phyloP scores from a whole-genome alignment of 2,113 vertebrate genomes.

The Sigmodon hispidus region DNA sequence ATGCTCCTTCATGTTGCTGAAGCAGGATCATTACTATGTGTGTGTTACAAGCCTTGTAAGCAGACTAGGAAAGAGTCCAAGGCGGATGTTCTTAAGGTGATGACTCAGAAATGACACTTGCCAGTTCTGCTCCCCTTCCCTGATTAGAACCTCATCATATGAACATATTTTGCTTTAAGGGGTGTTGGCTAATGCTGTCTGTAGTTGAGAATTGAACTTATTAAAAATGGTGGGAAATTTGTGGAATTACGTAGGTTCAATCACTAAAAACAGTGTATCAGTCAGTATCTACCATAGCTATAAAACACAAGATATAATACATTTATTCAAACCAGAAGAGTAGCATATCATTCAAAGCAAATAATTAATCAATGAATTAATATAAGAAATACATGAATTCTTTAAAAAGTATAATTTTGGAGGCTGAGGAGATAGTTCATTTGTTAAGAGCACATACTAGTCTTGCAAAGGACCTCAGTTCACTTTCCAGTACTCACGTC shows the following conservation, averaged over 20 bases:
- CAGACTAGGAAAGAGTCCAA: background rate
- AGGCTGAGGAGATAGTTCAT: background rate
- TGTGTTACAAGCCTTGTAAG: background rate
- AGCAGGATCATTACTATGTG: background rate
- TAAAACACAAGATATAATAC: background rate
- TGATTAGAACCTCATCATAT: background rate
- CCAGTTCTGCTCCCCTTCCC: background rate
- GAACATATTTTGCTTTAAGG: background rate
- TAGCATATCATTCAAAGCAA: background rate
- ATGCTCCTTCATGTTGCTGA: background rate
- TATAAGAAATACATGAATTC: background rate
- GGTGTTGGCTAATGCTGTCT: conserved; percentile 40
- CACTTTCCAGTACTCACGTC: background rate
- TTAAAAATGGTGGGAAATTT: background rate
- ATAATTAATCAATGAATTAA: background rate
- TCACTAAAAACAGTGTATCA: background rate
- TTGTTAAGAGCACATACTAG: background rate
- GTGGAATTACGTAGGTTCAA: background rate
- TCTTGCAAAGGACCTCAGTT: background rate
- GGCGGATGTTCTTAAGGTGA: conserved; percentile 28
- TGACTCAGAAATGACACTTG: conserved; percentile 25
- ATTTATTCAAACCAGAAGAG: background rate
- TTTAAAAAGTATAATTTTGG: background rate
- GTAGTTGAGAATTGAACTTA: background rate
- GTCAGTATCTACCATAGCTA: background rate